phyloP scores from a whole-genome alignment of 2,888 invertebrate species.

The Tenthredo mesomela region DNA sequence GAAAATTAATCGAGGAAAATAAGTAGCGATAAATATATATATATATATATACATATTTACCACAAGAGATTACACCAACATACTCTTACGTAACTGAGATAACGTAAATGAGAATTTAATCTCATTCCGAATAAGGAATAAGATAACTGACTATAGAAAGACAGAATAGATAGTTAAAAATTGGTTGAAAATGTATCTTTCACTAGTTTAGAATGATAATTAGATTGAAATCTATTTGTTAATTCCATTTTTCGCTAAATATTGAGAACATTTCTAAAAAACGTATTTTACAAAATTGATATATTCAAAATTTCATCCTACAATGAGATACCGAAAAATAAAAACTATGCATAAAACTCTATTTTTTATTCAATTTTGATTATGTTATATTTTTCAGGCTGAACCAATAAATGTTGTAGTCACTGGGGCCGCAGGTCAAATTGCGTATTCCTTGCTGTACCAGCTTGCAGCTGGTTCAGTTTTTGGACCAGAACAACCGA shows the following conservation, averaged over 20 bases:
- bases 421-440: conserved; percentile 99
- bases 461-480: conserved; percentile 97
- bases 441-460: conserved; percentile 97
- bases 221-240: not conserved
- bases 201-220: not conserved
- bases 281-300: not conserved
- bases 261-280: not conserved
- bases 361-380: conserved; percentile 67
- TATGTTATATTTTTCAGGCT: conserved; percentile 78
- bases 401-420: conserved; percentile 96
- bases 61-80: conserved; percentile 1
- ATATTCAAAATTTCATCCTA: not conserved
- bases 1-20: not conserved
- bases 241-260: not conserved
- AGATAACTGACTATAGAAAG: not conserved
- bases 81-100: conserved; percentile 8
- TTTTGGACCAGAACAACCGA: conserved; percentile 93
- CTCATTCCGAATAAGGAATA: not conserved
- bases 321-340: too few relatives aligned
- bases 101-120: not conserved
- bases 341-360: too few relatives aligned
- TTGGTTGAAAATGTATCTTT: not conserved
- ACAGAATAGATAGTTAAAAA: not conserved
- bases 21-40: not conserved
- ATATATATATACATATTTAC: too few relatives aligned